Percentiles rank a stretch among this genome's conserved stretches.
Evolutionary conservation across 2,113 vertebrate species (phyloP).

Genomic region (Pluvialis apricaria): DNA sequence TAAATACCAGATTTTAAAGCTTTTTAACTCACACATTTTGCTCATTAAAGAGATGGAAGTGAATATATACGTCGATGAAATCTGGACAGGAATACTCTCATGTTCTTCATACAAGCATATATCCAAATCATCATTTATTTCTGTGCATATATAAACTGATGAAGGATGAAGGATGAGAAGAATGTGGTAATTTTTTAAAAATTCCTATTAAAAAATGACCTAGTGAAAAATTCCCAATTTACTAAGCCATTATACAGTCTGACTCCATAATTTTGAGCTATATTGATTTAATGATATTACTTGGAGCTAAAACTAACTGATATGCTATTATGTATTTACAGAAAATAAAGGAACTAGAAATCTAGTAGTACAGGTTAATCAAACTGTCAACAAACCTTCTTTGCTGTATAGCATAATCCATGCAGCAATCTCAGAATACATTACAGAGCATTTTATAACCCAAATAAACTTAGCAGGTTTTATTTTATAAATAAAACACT

Average conservation of each 20-base stretch:
- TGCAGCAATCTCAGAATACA: background rate
- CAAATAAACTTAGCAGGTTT: background rate
- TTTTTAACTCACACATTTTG: background rate
- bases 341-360: slow-evolving; percentile 27
- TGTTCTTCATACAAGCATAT: background rate
- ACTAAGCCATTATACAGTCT: background rate
- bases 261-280: background rate
- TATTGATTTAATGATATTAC: slow-evolving; percentile 5
- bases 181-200: background rate
- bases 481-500: background rate
- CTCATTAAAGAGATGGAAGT: background rate
- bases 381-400: background rate
- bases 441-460: background rate
- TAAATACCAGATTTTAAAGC: background rate
- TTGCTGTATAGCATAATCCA: background rate
- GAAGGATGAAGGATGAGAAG: background rate
- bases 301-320: background rate
- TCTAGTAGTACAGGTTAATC: slow-evolving; percentile 10
- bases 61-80: background rate
- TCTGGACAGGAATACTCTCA: background rate
- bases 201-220: background rate
- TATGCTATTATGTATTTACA: background rate
- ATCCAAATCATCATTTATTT: background rate
- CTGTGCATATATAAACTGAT: background rate
- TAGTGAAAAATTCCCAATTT: background rate